Percentiles rank a stretch among this genome's conserved stretches.
phyloP scores from a whole-genome alignment of 2,888 invertebrate genomes.

The Girardia tigrina region DNA sequence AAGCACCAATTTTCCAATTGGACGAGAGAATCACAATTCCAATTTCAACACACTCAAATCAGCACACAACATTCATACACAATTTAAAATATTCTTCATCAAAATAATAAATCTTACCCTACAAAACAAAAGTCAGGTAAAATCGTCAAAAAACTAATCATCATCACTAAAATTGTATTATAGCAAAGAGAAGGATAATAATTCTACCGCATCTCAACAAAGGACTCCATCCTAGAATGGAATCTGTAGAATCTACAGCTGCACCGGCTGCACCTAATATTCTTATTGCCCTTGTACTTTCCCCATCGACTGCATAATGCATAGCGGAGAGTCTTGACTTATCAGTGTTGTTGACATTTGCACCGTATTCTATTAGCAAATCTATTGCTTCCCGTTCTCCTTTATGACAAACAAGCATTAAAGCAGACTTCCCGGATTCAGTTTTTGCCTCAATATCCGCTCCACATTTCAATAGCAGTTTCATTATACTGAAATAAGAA shows the following conservation, averaged over 20 bases:
- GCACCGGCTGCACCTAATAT: not conserved
- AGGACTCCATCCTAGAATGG: not conserved
- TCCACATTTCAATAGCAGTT: not conserved
- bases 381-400: not conserved
- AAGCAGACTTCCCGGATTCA: conserved; percentile 1
- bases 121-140: too few relatives aligned
- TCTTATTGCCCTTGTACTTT: not conserved
- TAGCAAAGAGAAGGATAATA: too few relatives aligned
- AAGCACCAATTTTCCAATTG: too few relatives aligned
- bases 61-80: too few relatives aligned
- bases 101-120: too few relatives aligned
- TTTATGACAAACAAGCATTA: not conserved
- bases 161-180: too few relatives aligned
- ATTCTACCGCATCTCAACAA: conserved; percentile 3
- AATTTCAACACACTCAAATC: too few relatives aligned
- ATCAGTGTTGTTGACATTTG: conserved; percentile 7
- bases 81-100: too few relatives aligned
- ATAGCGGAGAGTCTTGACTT: not conserved
- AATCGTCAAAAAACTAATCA: too few relatives aligned
- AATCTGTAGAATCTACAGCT: not conserved
- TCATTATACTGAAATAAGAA: not conserved
- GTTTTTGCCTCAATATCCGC: not conserved
- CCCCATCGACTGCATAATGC: conserved; percentile 18
- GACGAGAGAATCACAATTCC: too few relatives aligned
- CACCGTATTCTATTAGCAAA: not conserved